phyloP scores from a whole-genome alignment of 2,797 vertebrate genomes.

The Lophotriccus pileatus region DNA sequence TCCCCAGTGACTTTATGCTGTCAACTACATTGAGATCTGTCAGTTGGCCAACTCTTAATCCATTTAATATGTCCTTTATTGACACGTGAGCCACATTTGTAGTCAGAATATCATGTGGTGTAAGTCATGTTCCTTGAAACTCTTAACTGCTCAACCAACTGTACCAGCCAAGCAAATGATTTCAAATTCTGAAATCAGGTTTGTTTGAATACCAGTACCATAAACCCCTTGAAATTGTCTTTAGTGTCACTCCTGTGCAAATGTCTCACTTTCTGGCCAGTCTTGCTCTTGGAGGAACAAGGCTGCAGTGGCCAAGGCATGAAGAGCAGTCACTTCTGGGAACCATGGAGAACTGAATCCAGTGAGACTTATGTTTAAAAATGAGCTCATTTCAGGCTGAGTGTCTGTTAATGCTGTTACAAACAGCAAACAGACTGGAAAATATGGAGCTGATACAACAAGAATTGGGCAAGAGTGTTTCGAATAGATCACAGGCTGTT shows the following conservation, averaged over 20 bases:
- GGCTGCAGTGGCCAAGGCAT: neutral
- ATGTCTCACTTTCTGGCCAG: neutral
- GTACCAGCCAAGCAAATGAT: neutral
- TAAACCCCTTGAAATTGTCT: neutral
- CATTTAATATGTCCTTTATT: neutral
- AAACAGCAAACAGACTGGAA: neutral
- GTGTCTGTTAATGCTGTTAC: neutral
- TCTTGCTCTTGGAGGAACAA: neutral
- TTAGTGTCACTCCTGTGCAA: neutral
- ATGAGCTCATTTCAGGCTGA: neutral
- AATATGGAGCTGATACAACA: neutral
- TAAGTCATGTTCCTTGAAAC: neutral
- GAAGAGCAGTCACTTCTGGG: neutral
- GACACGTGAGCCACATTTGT: slow-evolving; percentile 1
- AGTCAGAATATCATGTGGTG: neutral
- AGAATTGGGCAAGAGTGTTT: neutral
- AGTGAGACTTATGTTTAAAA: neutral
- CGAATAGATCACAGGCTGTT: neutral
- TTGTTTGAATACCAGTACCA: neutral
- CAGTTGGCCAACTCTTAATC: slow-evolving; percentile 4
- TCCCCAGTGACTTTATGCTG: slow-evolving; percentile 16
- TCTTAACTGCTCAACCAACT: neutral
- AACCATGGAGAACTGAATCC: neutral
- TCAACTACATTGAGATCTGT: slow-evolving; percentile 19
- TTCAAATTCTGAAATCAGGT: neutral